phyloP scores from a whole-genome alignment of 30 jellyfish, hydroid and myxozoan genomes.

The Sanderia malayensis region DNA sequence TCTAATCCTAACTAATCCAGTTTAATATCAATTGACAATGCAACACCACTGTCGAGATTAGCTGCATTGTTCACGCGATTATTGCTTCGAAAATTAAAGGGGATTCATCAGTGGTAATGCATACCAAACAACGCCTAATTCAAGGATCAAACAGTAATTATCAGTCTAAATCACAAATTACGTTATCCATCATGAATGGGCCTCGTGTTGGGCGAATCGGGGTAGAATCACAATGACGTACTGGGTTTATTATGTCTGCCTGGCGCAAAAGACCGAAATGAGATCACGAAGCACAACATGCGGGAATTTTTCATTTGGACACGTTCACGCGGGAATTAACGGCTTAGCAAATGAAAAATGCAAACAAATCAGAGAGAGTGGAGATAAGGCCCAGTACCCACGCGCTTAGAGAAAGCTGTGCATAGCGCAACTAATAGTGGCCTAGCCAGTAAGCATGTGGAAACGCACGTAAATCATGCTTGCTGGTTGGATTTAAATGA shows the following conservation, averaged over 20 bases:
- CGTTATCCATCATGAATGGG: slow-evolving; percentile 1
- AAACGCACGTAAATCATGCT: too few relatives aligned
- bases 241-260: background rate
- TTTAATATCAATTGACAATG: background rate
- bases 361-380: too few relatives aligned
- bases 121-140: background rate
- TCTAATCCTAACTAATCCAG: background rate
- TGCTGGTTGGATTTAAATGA: too few relatives aligned
- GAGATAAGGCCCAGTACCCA: too few relatives aligned
- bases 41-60: background rate
- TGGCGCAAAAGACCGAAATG: background rate
- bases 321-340: too few relatives aligned
- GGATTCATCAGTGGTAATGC: too few relatives aligned
- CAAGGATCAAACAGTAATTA: background rate
- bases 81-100: too few relatives aligned
- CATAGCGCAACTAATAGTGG: too few relatives aligned
- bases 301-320: too few relatives aligned
- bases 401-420: too few relatives aligned
- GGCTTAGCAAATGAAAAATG: too few relatives aligned
- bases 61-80: background rate
- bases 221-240: background rate
- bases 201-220: slow-evolving; percentile 1
- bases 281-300: background rate
- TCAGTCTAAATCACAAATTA: background rate
- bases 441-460: too few relatives aligned